These are phyloP conservation scores for Amblyopsis hoosieri DNA, from an alignment of 2,797 vertebrate genomes.

Conservation along the genomic window DNA sequence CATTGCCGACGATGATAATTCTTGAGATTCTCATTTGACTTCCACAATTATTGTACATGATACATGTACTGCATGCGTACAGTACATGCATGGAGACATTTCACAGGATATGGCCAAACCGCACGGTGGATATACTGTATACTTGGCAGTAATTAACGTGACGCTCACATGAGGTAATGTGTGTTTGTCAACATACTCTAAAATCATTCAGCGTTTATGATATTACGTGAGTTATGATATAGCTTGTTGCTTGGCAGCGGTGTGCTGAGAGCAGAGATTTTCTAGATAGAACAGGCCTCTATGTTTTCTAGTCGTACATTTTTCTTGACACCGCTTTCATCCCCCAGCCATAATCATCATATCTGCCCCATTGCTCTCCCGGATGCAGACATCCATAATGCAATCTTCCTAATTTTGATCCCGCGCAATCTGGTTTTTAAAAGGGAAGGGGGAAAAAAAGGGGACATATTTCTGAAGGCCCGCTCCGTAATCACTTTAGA, in stretches of 20 bases:
- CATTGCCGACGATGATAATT: constrained; percentile 59
- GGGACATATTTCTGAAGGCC: constrained; percentile 86
- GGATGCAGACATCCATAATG: constrained; percentile 88
- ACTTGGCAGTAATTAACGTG: constrained; percentile 58
- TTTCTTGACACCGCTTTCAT: constrained; percentile 85
- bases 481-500: constrained; percentile 98
- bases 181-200: constrained; percentile 45
- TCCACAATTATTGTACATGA: constrained; percentile 53
- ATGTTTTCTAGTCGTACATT: constrained; percentile 82
- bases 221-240: constrained; percentile 64
- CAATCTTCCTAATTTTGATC: constrained; percentile 87
- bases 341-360: constrained; percentile 83
- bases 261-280: constrained; percentile 76
- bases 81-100: constrained; percentile 46
- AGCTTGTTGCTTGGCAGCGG: constrained; percentile 54
- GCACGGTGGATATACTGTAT: constrained; percentile 32
- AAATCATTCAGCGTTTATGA: constrained; percentile 48
- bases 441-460: constrained; percentile 77
- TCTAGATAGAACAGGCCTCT: constrained; percentile 72
- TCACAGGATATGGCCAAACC: constrained; percentile 32
- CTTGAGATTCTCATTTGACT: constrained; percentile 60
- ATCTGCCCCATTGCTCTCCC: constrained; percentile 84
- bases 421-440: constrained; percentile 88
- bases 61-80: constrained; percentile 20
- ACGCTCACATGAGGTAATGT: constrained; percentile 46